Evolutionary conservation across 2,113 vertebrate species (phyloP).

Genomic region (Muntiacus muntjak): DNA sequence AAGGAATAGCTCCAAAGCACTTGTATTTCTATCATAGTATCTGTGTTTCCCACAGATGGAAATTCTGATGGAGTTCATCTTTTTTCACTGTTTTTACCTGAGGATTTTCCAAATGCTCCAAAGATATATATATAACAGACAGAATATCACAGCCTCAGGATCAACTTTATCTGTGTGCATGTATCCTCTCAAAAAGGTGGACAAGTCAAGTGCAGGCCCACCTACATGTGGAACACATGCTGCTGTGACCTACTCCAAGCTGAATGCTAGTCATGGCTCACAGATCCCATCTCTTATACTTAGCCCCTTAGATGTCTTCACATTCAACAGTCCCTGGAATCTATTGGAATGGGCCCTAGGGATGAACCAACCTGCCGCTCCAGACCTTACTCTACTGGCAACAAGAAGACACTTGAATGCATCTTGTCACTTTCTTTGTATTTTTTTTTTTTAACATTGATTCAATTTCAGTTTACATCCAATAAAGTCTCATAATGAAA

Average conservation of each 20-base stretch:
- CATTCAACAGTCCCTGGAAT: neutral
- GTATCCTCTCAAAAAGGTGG: neutral
- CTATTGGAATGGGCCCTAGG: neutral
- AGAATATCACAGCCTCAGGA: neutral
- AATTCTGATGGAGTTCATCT: neutral
- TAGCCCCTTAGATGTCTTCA: neutral
- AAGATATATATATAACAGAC: neutral
- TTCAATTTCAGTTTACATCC: neutral
- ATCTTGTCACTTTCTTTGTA: neutral
- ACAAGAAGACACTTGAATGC: neutral
- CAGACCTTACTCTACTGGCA: neutral
- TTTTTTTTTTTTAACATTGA: neutral
- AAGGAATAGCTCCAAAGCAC: neutral
- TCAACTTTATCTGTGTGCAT: neutral
- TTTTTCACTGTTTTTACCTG: neutral
- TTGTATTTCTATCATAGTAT: neutral
- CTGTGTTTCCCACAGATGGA: neutral
- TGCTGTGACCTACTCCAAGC: neutral
- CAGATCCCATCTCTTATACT: neutral
- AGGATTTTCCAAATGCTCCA: neutral
- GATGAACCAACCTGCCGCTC: neutral
- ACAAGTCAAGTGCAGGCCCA: neutral
- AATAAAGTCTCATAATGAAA: neutral
- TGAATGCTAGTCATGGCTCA: neutral
- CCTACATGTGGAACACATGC: accelerated